Percentiles rank a stretch among this genome's conserved stretches.
Evolutionary conservation across 2,113 vertebrate genomes (phyloP).

Genomic region (Ahaetulla prasina): DNA sequence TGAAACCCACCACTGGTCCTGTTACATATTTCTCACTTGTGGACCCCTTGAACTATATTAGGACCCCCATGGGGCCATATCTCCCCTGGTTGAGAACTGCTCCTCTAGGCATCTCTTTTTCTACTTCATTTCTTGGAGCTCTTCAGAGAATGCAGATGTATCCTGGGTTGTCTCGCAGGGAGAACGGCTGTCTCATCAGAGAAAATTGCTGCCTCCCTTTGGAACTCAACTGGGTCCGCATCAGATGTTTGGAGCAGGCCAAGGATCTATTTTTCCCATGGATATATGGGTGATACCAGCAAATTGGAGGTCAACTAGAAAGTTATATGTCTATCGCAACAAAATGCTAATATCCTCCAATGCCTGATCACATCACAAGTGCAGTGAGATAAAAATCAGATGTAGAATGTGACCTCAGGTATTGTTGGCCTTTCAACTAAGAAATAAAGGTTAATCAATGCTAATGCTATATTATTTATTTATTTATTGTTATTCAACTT

Average conservation of each 20-base stretch:
- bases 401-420: neutral
- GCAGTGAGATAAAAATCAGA: neutral
- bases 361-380: neutral
- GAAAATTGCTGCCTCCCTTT: neutral
- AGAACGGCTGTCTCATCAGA: neutral
- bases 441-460: neutral
- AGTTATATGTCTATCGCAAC: neutral
- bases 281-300: neutral
- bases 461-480: neutral
- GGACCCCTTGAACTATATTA: neutral
- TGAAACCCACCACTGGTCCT: no score
- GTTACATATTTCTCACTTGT: neutral
- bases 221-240: neutral
- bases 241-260: neutral
- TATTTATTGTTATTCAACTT: neutral
- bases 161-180: neutral
- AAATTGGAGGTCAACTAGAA: neutral
- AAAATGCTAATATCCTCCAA: neutral
- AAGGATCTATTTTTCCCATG: neutral
- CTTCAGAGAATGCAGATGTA: neutral
- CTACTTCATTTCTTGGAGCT: neutral
- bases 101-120: neutral
- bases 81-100: neutral
- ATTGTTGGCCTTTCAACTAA: neutral
- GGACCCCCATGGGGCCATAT: neutral